Base-by-base conservation (phyloP, 2,797 vertebrate genomes). In the Geotrypetes seraphini region DNA sequence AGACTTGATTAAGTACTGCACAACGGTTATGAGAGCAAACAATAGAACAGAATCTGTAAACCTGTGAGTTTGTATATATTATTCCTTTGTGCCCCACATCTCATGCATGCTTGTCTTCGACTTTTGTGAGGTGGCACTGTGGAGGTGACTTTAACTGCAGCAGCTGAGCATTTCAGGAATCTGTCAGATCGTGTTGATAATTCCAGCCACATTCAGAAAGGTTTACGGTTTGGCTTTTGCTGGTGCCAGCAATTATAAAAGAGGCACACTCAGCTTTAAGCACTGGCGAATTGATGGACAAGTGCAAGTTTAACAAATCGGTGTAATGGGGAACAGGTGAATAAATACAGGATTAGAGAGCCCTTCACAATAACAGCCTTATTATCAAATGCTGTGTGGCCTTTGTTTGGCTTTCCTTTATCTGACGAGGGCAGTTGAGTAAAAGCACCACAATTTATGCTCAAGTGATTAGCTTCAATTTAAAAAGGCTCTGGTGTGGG, bases 241-340 rank as follows among this genome's bases (percentile, higher is more conserved):
- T 33, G 40, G 46, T 69, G 73, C 78, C 67, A 76, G 66, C 65
- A 57, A 53, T 69, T 73, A 71, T 49, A 50, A 50, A 70, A 75
- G 71, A 66, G 57, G 55, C 57, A 57, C 27, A 44, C 65, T 78
- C 64, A 61, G 66, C 62, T 67, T 45, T 56, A 66, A 69, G 60
- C 56, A 43, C 59, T 71, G 43, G 28, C 63, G 72, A 70, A 69
- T 50, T 74, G 75, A 77, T 68, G 57, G 75, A 76, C 69, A 63
- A 78, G 61, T 68, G 54, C 59, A 69, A 23, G 28, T 71, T 55
- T 65, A 69, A 71, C 61, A 53, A 54, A 60, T 68, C 62, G 63
- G 43, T 39, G 40, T 70, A 72, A 70, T 70, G 58, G 53, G 56
- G 52, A 73, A 59, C 75, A 81, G 76, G 73, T 79, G 65, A 67